phyloP scores from a whole-genome alignment of 2,888 invertebrate genomes.

The Nycteola revayana region DNA sequence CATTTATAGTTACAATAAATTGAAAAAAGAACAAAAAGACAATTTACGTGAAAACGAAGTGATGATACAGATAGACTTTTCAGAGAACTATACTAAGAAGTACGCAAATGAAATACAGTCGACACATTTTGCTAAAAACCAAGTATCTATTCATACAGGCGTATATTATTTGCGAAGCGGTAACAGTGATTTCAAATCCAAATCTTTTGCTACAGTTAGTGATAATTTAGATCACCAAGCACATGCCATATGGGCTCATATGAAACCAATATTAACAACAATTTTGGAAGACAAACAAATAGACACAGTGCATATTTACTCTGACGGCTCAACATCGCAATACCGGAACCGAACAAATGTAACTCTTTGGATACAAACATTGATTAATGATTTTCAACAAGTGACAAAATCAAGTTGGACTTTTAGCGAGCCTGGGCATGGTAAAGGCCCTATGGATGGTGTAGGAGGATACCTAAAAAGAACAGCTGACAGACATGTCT shows the following conservation, averaged over 20 bases:
- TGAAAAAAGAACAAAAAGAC: background rate
- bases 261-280: background rate
- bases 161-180: background rate
- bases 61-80: background rate
- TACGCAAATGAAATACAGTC: background rate
- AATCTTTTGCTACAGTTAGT: background rate
- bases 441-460: background rate
- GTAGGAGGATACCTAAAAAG: constrained; percentile 1
- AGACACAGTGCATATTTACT: constrained; percentile 1
- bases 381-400: constrained; percentile 2
- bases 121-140: background rate
- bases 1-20: too few relatives aligned
- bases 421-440: background rate
- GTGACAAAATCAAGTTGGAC: constrained; percentile 1
- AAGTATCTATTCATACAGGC: background rate
- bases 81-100: background rate
- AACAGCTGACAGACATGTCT: background rate
- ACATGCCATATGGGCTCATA: constrained; percentile 4
- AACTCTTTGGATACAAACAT: background rate
- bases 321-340: constrained; percentile 3
- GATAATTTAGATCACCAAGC: background rate
- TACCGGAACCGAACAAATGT: constrained; percentile 2
- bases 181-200: background rate
- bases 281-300: background rate
- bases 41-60: background rate